Base-by-base conservation (phyloP, 2,888 invertebrate genomes). In the Mechanitis mazaeus region DNA sequence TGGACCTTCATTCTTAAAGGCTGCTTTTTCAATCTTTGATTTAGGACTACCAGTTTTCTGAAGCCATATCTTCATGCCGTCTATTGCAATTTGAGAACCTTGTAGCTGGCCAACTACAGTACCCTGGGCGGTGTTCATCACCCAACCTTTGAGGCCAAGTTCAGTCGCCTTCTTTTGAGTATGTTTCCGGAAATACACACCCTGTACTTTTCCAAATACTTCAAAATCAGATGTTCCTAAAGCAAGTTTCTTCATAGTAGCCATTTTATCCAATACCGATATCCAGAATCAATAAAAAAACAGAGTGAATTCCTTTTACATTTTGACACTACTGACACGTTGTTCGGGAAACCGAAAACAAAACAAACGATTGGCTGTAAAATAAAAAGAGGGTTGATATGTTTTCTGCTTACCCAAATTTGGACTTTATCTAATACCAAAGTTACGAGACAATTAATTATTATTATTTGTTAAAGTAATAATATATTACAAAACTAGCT, bases 91-190 rank as follows among this genome's bases (percentile, higher is more conserved):
- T 56, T 80, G 73, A 11, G 90, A 82, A 2, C 95, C 95, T 84
- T 95, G 93, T 54, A 94, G 62, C 62, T 91, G 89, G 2, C 95
- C 95, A 57, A 92, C 79, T 0, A 95, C 95, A 0, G 94, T 94
- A 0, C 93, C 94, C 68, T 90, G 84, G 5, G 91, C 83, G 0
- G 94, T 95, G 74, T 95, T 95, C 93, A 92, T 94, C 68, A 94
- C 94, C 94, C 94, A 95, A 59, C 95, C 95, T 72, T 87, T 92
- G 4, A 95, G 73, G 1, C 92, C 93, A 20, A 95, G 82, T 68
- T 92, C 91, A 11, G 83, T 83, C 0, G 93, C 93, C 77, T 92
- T 92, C 68, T 87, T 87, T 74, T 93, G 92, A 0, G 95, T 95
- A 73, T 93, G 92, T 91, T 95, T 91, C 45, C 90, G 79, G 60